These are phyloP conservation scores for Heloderma charlesbogerti DNA, from an alignment of 2,113 vertebrate species.

Conservation along the genomic window DNA sequence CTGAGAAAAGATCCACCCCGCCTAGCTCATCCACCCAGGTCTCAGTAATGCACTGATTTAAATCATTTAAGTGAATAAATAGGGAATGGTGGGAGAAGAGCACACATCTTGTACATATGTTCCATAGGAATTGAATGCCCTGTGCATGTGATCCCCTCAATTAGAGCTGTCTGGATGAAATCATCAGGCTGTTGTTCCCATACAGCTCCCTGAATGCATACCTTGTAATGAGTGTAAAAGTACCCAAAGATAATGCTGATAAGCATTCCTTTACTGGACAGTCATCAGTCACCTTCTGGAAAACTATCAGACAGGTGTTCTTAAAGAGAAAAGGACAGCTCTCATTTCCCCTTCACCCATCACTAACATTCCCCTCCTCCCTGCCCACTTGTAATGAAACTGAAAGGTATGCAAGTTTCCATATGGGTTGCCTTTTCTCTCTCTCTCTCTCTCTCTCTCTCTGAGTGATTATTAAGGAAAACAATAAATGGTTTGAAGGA, in stretches of 20 bases:
- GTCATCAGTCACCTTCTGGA: neutral
- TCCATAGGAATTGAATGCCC: neutral
- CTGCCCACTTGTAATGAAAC: slow-evolving; percentile 25
- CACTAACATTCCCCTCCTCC: slow-evolving; percentile 48
- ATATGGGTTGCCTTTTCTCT: slow-evolving; percentile 36
- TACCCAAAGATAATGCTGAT: neutral
- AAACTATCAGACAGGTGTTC: neutral
- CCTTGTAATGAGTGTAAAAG: slow-evolving; percentile 21
- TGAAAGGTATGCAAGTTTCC: slow-evolving; percentile 38
- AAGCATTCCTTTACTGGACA: neutral
- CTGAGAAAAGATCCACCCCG: too few relatives aligned
- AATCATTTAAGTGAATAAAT: neutral
- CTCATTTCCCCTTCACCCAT: slow-evolving; percentile 17
- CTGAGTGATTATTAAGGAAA: slow-evolving; percentile 22
- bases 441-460: neutral
- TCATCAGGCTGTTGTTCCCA: neutral
- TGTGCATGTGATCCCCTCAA: neutral
- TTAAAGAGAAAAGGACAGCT: slow-evolving; percentile 36
- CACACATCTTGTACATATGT: too few relatives aligned
- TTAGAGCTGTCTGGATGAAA: neutral
- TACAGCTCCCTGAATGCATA: slow-evolving; percentile 6
- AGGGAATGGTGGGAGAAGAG: neutral
- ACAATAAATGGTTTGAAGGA: slow-evolving; percentile 57
- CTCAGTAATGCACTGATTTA: too few relatives aligned
- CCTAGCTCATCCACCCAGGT: too few relatives aligned